Base-by-base conservation (phyloP, 37 sponge, comb jelly and placozoan species). In the Chondrosia reniformis region DNA sequence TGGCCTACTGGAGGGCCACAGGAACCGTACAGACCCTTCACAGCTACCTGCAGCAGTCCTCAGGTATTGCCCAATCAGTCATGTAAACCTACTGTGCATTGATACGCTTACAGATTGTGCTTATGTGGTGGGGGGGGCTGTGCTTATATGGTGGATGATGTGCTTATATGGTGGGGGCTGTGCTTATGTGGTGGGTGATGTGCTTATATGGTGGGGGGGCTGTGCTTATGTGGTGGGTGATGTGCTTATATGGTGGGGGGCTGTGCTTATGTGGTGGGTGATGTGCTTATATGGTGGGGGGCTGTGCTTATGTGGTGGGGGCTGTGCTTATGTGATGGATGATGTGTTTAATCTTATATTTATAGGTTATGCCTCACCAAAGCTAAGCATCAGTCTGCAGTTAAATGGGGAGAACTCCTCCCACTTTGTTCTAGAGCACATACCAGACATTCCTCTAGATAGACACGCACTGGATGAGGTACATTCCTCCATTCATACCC, bases 1-100 rank as follows among this genome's bases (percentile, higher is more conserved):
- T 86, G 17, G 54, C 44, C 10, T 91, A 91, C 75, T 91, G 91
- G 91, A 41, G 81, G 32, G 77, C 72, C 0, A 38, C 39, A 25
- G 36, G 44, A 12, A 34, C 80, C 30, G n/a, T 54, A 22, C 86
- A 78, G 28, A 64, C 61, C 19, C 67, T 84, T 25, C 63, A 54
- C 65, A 45, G 41, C 56, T 78, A 79, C 67, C 56, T 80, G 25
- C 81, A 78, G 25, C 63, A 83, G n/a, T 25, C 72, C n/a, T 24
- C 39, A 40, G 43, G 72, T 69, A 34, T 38, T n/a, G n/a, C n/a
- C n/a, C n/a, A n/a, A n/a, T n/a, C n/a, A n/a, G n/a, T n/a, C n/a
- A n/a, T n/a, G n/a, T n/a, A n/a, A n/a, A n/a, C n/a, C n/a, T n/a
- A n/a, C n/a, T n/a, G n/a, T n/a, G n/a, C n/a, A n/a, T n/a, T n/a